Evolutionary conservation across 2,797 vertebrate genomes (phyloP), one percentile per base, ranked within the genome.

Genomic region (Apogon hyalosoma): DNA sequence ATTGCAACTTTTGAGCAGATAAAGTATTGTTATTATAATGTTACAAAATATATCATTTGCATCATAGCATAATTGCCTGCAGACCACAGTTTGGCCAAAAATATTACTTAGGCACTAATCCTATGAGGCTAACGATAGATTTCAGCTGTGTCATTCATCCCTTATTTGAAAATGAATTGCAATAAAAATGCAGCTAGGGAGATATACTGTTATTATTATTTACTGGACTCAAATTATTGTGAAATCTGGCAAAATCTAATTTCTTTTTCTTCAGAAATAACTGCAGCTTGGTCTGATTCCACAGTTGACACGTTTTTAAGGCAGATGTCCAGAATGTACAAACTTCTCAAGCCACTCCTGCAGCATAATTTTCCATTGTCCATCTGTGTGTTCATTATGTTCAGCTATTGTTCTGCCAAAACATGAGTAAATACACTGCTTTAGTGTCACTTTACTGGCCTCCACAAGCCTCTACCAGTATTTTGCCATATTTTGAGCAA

Each of bases 351-450:
- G 51, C 7, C 1, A 14, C 3, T 59, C n/a, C 50, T 24, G 24
- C 21, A 21, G 16, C 46, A 49, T 40, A 42, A 66, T 43, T 58
- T 54, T 54, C 24, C n/a, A 21, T 40, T 72, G 33, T 73, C 64
- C 54, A 68, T 76, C 64, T 76, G 72, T 56, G 55, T 11, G 1
- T 14, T 43, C 51, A 40, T 31, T 42, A 33, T 67, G 59, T 66
- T 65, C 13, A 49, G 8, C 11, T 39, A 54, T 36, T 64, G 28
- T 65, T 70, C 51, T 50, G 10, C 70, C 66, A 65, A 78, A 58
- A 54, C 54, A 49, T 47, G 46, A 60, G 53, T 54, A 57, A 57
- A 69, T 63, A 13, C 6, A 11, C 40, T 46, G 50, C 41, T 60
- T 64, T 61, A 28, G 38, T 18, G 15, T 59, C 1, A 10, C 28